Base-by-base conservation (phyloP, 2,888 invertebrate species). In the Eilema caniola region DNA sequence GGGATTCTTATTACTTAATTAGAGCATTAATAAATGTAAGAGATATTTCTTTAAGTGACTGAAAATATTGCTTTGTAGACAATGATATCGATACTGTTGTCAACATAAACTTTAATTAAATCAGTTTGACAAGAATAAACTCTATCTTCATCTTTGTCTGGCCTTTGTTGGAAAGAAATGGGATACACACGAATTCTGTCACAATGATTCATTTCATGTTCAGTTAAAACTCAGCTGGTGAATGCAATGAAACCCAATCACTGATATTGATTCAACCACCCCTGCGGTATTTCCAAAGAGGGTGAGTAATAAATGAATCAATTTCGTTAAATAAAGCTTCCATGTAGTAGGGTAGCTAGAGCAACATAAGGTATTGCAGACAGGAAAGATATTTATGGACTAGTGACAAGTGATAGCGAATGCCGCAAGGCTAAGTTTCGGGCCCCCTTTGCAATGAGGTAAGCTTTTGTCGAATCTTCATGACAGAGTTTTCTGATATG, bases 201-300 rank as follows among this genome's bases (percentile, higher is more conserved):
- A 53, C n/a, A n/a, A 53, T 53, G n/a, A n/a, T n/a, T n/a, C 0
- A n/a, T 53, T 53, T n/a, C 5, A n/a, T 53, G n/a, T 62, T 41
- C 41, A 20, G 25, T 62, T 41, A 20, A 41, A 62, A 41, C 62
- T 37, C 41, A 41, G 62, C 20, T 41, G 41, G n/a, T 62, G 25
- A 25, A 25, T 41, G 5, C 20, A 62, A 25, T 41, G 41, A 62
- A 41, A 24, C 62, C 41, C 24, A 41, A 62, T 62, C 41, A 41
- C 37, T 62, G 41, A 41, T 62, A 62, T 41, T 41, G 62, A 62
- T 62, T 41, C 5, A 10, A 41, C 25, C 24, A 41, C 62, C 62
- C 41, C 41, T 41, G 16, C 10, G 62, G 62, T 41, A 62, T 62
- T 62, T 62, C 20, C 41, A 24, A 41, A 41, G 62, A 62, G 62